These are phyloP conservation scores for Urophycis tenuis DNA, from an alignment of 2,797 vertebrate genomes.

Conservation along the genomic window DNA sequence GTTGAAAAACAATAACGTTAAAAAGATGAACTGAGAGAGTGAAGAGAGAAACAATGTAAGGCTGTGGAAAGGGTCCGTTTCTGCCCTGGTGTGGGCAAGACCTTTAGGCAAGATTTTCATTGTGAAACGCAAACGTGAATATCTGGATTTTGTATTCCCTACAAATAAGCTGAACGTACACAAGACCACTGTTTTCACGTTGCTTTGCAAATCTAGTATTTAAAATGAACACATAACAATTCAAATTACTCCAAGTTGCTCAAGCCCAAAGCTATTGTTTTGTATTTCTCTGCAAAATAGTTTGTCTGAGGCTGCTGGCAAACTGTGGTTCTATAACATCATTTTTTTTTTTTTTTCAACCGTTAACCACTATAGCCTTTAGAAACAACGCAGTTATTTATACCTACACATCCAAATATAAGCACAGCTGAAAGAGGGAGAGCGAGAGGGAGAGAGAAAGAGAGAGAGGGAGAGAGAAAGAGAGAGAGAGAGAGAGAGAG, in stretches of 20 bases:
- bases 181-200: neutral
- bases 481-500: neutral
- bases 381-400: constrained; percentile 1
- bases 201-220: neutral
- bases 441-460: constrained; percentile 15
- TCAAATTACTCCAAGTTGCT: neutral
- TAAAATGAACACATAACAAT: neutral
- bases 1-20: no score
- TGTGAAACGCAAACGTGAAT: no score
- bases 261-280: neutral
- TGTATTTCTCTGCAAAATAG: neutral
- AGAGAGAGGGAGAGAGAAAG: neutral
- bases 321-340: neutral
- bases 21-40: neutral
- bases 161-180: no score
- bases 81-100: no score
- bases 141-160: no score
- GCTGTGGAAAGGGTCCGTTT: no score
- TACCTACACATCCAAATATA: neutral
- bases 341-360: neutral
- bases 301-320: neutral
- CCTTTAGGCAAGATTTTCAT: no score
- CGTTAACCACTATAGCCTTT: neutral
- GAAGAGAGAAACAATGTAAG: no score
- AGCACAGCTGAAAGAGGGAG: constrained; percentile 13